Evolutionary conservation across 2,888 invertebrate species (phyloP), one percentile per base, ranked within the genome.

Genomic region (Hirtodrosophila duncani): DNA sequence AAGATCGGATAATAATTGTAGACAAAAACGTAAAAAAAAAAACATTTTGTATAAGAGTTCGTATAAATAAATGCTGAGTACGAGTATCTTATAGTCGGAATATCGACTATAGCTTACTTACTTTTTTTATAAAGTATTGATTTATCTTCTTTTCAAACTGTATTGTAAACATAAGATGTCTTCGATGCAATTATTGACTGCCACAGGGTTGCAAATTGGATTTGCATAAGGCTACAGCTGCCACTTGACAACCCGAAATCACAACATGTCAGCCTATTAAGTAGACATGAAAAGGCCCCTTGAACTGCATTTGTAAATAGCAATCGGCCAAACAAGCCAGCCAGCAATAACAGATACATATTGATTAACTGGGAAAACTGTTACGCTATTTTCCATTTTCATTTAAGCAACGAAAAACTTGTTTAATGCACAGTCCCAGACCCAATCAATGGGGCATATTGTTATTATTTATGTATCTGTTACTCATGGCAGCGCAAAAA

Each of bases 231-330:
- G 34, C 27, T 23, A 20, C 5, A 23, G 23, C 20, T 27, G 17
- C 10, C 38, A 50, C 38, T 65, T 81, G 75, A 69, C 75, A 81
- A 59, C 34, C 58, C 46, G 14, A 74, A 78, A 81, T 75, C 75
- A 75, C 67, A 75, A 75, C 79, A 75, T 69, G 79, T 74, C 75
- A 62, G 67, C 48, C 79, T 78, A 75, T 81, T 75, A 75, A 74
- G 57, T 62, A 63, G 57, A 34, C 67, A 72, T 36, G 71, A 72
- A 79, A 69, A 70, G 43, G 62, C 26, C 24, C 34, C 46, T 21
- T 26, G 39, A 53, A 49, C 38, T 46, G 55, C 41, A 58, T 55
- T 39, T 52, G 58, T 62, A 63, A 63, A 58, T 50, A 53, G 39
- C 39, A 20, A 26, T n/a, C 34, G 37, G 36, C 20, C 50, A 57